Percentiles rank a stretch among this genome's conserved stretches.
These are phyloP conservation scores for Galaxias olidus DNA, from an alignment of 2,797 vertebrate species.

Conservation along the genomic window DNA sequence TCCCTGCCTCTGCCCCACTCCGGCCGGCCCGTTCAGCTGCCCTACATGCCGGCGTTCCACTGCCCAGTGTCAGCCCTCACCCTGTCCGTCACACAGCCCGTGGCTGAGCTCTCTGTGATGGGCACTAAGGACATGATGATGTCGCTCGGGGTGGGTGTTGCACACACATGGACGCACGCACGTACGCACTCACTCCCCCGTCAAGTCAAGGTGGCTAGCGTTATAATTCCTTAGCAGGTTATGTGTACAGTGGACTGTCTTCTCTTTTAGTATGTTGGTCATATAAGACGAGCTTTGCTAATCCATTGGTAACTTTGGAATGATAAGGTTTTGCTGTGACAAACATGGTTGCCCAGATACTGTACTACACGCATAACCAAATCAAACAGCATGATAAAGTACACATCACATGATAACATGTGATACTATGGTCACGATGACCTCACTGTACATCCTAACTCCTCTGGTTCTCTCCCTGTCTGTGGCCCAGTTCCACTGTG, in stretches of 20 bases:
- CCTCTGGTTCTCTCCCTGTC: neutral
- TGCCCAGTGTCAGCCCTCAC: slow-evolving; percentile 15
- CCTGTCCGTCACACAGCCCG: slow-evolving; percentile 27
- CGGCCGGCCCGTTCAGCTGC: slow-evolving; percentile 20
- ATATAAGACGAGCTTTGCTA: no score
- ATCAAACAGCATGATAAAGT: neutral
- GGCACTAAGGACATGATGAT: slow-evolving; percentile 27
- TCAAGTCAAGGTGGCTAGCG: neutral
- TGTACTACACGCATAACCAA: no score
- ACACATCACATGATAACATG: neutral
- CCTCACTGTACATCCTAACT: no score
- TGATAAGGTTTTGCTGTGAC: no score
- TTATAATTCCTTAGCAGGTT: no score
- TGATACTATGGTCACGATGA: neutral
- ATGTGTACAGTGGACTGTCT: no score
- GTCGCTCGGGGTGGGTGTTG: slow-evolving; percentile 25
- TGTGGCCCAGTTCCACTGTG: slow-evolving; percentile 23
- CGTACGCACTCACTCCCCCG: neutral
- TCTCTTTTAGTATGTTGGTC: no score
- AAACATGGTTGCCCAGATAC: no score
- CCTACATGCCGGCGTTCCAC: slow-evolving; percentile 16
- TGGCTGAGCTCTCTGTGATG: slow-evolving; percentile 24
- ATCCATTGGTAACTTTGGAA: no score
- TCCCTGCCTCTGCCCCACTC: slow-evolving; percentile 17
- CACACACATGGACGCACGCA: neutral